Base-by-base conservation (phyloP, 2,797 vertebrate genomes). In the Sebastes hopkinsi region DNA sequence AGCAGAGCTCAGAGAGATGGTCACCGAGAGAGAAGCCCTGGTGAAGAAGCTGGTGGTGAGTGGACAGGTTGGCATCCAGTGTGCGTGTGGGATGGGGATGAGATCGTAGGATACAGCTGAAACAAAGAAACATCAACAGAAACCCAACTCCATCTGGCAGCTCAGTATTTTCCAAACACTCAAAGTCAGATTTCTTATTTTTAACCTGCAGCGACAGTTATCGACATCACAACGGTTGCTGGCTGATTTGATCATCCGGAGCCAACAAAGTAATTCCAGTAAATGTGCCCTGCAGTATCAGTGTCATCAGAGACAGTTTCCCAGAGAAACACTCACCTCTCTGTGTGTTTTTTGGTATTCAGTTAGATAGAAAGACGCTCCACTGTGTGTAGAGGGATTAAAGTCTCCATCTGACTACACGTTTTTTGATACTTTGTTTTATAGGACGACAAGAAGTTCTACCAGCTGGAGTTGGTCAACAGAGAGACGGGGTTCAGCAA, bases 371-470 rank as follows among this genome's bases (percentile, higher is more conserved):
- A 30, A 30, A 52, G 13, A 16, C 29, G 18, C n/a, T 68, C 4
- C 27, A 5, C 42, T 67, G 27, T 67, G 42, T 13, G 20, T 50
- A n/a, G 20, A 55, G 4, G 1, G 67, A 68, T 32, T 16, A 34
- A 14, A 0, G 66, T 23, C 46, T 54, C 20, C 27, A 10, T 3
- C 10, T 52, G 18, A 52, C 38, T 27, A 14, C 68, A 27, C 1
- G 12, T 38, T 36, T 58, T 42, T 46, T 46, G 16, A 46, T 46
- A 46, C 42, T 46, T 65, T 36, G 34, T 50, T 77, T 59, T 11
- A 88, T 89, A 99, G 99, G 99, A 99, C 70, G 98, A 99, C 95
- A 99, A 99, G 96, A 99, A 99, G 94, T 98, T 99, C 94, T 99
- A 97, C 95, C 98, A 99, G 93, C 92, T 99, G 96, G 98, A 99